Evolutionary conservation across 1,140 invertebrate genomes (phyloP).

Genomic region (Adoxophyes honmai): DNA sequence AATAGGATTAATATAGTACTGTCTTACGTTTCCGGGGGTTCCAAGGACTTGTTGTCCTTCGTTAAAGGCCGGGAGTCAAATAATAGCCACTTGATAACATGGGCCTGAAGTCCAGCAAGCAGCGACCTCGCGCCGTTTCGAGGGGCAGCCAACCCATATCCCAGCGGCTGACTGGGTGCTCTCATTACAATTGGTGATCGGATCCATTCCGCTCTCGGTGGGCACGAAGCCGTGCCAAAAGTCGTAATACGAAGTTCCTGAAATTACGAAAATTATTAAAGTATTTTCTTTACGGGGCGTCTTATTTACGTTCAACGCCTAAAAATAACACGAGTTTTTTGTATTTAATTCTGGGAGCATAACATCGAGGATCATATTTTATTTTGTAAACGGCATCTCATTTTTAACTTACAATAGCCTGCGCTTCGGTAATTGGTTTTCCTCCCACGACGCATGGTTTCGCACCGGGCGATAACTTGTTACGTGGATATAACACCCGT

Average conservation of each 20-base stretch:
- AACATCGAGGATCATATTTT: background rate
- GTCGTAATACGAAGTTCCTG: constrained; percentile 78
- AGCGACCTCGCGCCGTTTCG: constrained; percentile 82
- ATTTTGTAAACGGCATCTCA: background rate
- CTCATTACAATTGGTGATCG: constrained; percentile 79
- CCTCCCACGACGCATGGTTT: constrained; percentile 77
- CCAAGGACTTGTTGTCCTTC: constrained; percentile 66
- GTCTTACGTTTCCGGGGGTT: constrained; percentile 77
- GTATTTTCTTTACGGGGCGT: too few species aligned
- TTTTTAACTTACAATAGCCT: constrained; percentile 78
- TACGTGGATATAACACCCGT: constrained; percentile 67
- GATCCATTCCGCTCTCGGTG: constrained; percentile 81
- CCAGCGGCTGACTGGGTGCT: constrained; percentile 77
- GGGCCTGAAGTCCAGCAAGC: constrained; percentile 81
- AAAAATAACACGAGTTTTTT: too few species aligned
- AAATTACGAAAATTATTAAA: constrained; percentile 7
- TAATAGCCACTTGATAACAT: constrained; percentile 83
- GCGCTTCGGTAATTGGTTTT: constrained; percentile 81
- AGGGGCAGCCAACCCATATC: constrained; percentile 79
- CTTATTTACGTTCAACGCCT: background rate
- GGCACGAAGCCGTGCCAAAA: constrained; percentile 79
- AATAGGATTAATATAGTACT: constrained; percentile 20
- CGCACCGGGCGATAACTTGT: constrained; percentile 47
- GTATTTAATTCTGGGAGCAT: too few species aligned
- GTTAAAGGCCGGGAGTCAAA: constrained; percentile 78